Base-by-base conservation (phyloP, 2,888 invertebrate genomes). In the Ashinkailepas kermadecensis region DNA sequence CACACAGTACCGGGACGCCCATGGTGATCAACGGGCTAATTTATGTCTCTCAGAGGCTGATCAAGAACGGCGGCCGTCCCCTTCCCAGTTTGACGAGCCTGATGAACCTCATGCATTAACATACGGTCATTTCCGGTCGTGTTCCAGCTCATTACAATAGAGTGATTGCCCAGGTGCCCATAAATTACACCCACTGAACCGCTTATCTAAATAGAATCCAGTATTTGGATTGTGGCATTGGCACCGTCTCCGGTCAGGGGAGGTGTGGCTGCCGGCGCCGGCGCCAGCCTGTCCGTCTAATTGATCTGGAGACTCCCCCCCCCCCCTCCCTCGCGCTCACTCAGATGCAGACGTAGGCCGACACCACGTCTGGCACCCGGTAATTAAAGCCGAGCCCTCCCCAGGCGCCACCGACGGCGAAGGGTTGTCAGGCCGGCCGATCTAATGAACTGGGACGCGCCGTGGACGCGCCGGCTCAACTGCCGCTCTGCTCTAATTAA, bases 131-230 rank as follows among this genome's bases (percentile, higher is more conserved):
- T 67, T 67, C 67, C 67, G 67, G 67, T n/a, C 67, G 67, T 25
- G 9, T 23, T 13, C 18, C 15, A 13, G 13, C 67, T 67, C 67
- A 67, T 67, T 67, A 67, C 67, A 67, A 25, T 13, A 13, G 67
- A 25, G 25, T 67, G 25, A 67, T 67, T n/a, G 67, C n/a, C 25
- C 67, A n/a, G n/a, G 13, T 25, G 25, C 4, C 25, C 67, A 67
- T 67, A 67, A 67, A 67, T 67, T 67, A 67, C 67, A 67, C 67
- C 25, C 67, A 25, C 8, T 25, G 10, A n/a, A 1, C 67, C 67
- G 39, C 67, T 67, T 67, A 67, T 67, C 67, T 67, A 67, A 67
- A 67, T 67, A 67, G 67, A 67, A 67, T 67, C 67, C 67, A 67
- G 25, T 25, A 25, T 13, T 13, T 25, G 39, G 39, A 39, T 39